Percentiles rank a stretch among this genome's conserved stretches.
phyloP scores from a whole-genome alignment of 2,888 invertebrate species.

The Microctonus hyperodae region DNA sequence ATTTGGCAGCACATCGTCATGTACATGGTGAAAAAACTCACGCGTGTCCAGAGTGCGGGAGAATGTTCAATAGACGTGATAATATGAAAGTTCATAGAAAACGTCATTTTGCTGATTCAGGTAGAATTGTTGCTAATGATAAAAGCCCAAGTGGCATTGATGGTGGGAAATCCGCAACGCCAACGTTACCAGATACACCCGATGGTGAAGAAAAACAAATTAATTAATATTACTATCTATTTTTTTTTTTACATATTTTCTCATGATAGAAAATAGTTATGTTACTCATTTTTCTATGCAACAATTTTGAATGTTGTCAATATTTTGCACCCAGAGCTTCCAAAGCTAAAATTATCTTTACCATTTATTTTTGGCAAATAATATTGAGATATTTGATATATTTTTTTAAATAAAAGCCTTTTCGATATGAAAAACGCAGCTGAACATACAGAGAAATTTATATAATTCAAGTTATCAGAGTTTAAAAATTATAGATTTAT shows the following conservation, averaged over 20 bases:
- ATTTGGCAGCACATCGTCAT: conserved; percentile 60
- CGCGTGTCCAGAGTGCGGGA: conserved; percentile 60
- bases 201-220: conserved; percentile 46
- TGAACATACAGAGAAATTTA: neutral
- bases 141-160: conserved; percentile 31
- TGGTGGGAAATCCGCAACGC: neutral
- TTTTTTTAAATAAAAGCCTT: neutral
- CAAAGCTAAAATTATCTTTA: conserved; percentile 1
- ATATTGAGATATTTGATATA: neutral
- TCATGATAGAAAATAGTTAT: too few relatives aligned
- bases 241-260: neutral
- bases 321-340: conserved; percentile 3
- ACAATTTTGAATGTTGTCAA: neutral
- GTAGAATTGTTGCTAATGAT: conserved; percentile 41
- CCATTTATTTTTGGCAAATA: neutral
- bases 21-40: conserved; percentile 61
- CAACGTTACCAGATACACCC: conserved; percentile 30
- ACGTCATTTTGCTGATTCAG: conserved; percentile 53
- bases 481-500: neutral
- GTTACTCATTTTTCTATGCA: neutral
- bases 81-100: conserved; percentile 62
- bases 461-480: neutral
- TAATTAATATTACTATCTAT: conserved; percentile 17
- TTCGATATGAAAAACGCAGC: neutral
- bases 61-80: conserved; percentile 60